These are phyloP conservation scores for Catocala nupta DNA, from an alignment of 2,888 invertebrate species.

Conservation along the genomic window DNA sequence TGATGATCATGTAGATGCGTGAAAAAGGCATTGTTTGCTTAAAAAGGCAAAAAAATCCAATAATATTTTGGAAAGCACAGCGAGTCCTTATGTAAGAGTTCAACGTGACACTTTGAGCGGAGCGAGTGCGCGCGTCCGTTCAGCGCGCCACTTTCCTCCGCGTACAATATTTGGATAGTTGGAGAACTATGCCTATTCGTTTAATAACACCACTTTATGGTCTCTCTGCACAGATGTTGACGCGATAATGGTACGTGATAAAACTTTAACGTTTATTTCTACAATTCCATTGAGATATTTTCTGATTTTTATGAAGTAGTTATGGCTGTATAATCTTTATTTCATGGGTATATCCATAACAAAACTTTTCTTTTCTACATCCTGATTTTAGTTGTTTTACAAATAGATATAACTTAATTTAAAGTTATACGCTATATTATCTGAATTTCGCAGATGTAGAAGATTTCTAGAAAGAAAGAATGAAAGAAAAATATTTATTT, in stretches of 20 bases:
- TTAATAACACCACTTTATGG: constrained; percentile 12
- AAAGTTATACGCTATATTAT: too few relatives aligned
- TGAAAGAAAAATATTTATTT: too few relatives aligned
- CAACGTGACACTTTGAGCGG: constrained; percentile 82
- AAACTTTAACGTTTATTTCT: neutral
- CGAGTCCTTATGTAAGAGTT: constrained; percentile 86
- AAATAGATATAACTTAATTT: too few relatives aligned
- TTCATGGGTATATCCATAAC: too few relatives aligned
- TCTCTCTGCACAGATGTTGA: neutral
- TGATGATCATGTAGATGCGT: constrained; percentile 57
- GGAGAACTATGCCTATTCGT: constrained; percentile 43
- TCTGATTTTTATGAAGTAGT: too few relatives aligned
- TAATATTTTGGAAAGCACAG: constrained; percentile 85
- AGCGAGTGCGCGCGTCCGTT: constrained; percentile 70
- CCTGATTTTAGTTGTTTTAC: too few relatives aligned
- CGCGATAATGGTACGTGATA: neutral
- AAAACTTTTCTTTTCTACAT: too few relatives aligned
- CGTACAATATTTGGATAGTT: constrained; percentile 78
- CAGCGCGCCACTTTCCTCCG: constrained; percentile 84
- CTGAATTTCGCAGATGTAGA: too few relatives aligned
- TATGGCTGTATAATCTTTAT: too few relatives aligned
- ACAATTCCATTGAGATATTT: neutral
- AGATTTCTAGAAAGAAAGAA: too few relatives aligned
- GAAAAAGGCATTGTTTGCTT: constrained; percentile 70
- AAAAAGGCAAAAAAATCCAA: constrained; percentile 75